Base-by-base conservation (phyloP, 37 sponge, comb jelly and placozoan species). In the Corticium candelabrum region DNA sequence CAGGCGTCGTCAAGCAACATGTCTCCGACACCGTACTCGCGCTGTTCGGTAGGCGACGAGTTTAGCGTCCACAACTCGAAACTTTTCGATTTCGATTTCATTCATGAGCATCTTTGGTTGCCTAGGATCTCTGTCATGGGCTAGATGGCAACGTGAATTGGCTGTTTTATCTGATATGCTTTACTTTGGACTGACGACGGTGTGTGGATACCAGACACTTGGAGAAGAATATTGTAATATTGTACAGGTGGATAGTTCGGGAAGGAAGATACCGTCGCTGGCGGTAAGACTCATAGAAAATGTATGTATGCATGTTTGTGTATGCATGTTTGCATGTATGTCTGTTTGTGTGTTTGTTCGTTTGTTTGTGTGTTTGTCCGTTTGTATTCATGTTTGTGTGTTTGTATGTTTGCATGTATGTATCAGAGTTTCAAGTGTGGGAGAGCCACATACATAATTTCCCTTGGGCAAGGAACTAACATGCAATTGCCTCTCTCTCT, bases 191-290 rank as follows among this genome's bases (percentile, higher is more conserved):
- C 36, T 70, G 29, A 70, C 73, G 73, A 70, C 73, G 7, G 5
- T 70, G 36, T 70, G 29, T 32, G 73, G 73, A 1, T 84, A 85
- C 37, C 94, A 94, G 75, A 94, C 94, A 35, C 73, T 94, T 2
- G 94, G 94, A 7, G 94, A 94, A 40, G 94, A 94, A 34, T 94
- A 94, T 37, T 84, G 84, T 85, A 82, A 69, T 82, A 87, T 2
- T 78, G 86, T 56, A 84, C 88, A 40, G 88, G 85, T 39, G 85
- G 90, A 86, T 84, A n/a, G 41, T 40, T 57, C 40, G 21, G 2
- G 30, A 1, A 1, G 1, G 15, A 11, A 50, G 21, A 50, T 50
- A 50, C 62, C 62, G 62, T 50, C 62, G 21, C 11, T 21, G 21
- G 11, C 15, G 62, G 62, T 50, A 40, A 34, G 38, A 75, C 40